Base-by-base conservation (phyloP, 1,140 invertebrate genomes). In the Listronotus bonariensis region DNA sequence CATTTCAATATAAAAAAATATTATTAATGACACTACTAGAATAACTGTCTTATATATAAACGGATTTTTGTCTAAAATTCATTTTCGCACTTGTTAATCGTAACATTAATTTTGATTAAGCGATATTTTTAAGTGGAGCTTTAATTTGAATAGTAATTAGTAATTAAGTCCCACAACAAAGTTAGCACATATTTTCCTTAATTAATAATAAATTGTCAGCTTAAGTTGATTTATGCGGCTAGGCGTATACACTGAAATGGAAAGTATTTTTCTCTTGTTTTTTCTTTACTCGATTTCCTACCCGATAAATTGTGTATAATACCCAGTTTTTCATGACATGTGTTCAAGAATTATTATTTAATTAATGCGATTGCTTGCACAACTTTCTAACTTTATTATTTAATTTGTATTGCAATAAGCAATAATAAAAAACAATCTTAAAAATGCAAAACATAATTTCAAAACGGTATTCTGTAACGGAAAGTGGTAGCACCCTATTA, bases 171-270 rank as follows among this genome's bases (percentile, higher is more conserved):
- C 17, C 26, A 51, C 18, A 31, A 36, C 34, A 36, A 3, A 36
- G 11, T 36, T 36, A 36, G 8, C 10, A 31, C 17, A 51, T 51
- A 51, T 51, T 51, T 51, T 11, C 18, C 48, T 51, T 51, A 51
- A 51, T 51, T 51, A 51, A 51, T 51, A 51, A 26, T 51, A 51
- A 51, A 51, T 51, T 51, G 48, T 51, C 48, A 51, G 48, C 48
- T 31, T 51, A 51, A 26, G 48, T 26, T 51, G 48, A 51, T 51
- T 51, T 51, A 51, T 51, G 26, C 4, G 48, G 48, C 48, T 51
- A 18, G 18, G 34, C 34, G 34, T 14, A 31, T 51, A 32, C 48
- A 51, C 48, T 51, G 48, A 51, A 51, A 51, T 31, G 48, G 48
- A 51, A 36, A 9, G 34, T 36, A 36, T 36, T 36, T 36, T 36